phyloP scores from a whole-genome alignment of 2,113 vertebrate species.

The Seriola rivoliana region DNA sequence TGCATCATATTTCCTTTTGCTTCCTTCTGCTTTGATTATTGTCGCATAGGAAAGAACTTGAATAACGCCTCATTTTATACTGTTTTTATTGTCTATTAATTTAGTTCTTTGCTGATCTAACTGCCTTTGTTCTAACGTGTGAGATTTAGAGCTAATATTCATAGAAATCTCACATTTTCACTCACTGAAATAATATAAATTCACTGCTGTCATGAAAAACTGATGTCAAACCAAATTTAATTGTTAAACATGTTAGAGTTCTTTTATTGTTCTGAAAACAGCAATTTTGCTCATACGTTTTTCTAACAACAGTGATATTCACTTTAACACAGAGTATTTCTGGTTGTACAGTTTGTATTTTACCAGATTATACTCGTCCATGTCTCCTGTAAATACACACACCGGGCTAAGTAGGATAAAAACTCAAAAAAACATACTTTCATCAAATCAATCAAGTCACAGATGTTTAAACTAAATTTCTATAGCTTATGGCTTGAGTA shows the following conservation, averaged over 20 bases:
- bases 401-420: conserved; percentile 6
- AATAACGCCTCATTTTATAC: not conserved
- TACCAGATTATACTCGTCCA: conserved; percentile 22
- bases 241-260: not conserved
- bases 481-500: not conserved
- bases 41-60: not conserved
- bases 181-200: not conserved
- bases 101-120: conserved; percentile 12
- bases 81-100: not conserved
- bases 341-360: conserved; percentile 25
- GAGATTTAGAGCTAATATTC: conserved; percentile 27
- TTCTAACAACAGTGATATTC: conserved; percentile 39
- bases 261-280: not conserved
- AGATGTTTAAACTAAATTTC: not conserved
- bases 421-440: conserved; percentile 17
- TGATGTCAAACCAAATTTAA: not conserved
- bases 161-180: conserved; percentile 29
- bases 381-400: conserved; percentile 46
- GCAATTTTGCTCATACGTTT: not conserved
- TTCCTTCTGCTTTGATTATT: not conserved
- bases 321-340: conserved; percentile 24
- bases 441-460: not conserved
- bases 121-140: not conserved
- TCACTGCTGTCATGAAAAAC: conserved; percentile 44
- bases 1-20: not conserved